Evolutionary conservation across 2,888 invertebrate genomes (phyloP).

Genomic region (Stomorhina lunata): DNA sequence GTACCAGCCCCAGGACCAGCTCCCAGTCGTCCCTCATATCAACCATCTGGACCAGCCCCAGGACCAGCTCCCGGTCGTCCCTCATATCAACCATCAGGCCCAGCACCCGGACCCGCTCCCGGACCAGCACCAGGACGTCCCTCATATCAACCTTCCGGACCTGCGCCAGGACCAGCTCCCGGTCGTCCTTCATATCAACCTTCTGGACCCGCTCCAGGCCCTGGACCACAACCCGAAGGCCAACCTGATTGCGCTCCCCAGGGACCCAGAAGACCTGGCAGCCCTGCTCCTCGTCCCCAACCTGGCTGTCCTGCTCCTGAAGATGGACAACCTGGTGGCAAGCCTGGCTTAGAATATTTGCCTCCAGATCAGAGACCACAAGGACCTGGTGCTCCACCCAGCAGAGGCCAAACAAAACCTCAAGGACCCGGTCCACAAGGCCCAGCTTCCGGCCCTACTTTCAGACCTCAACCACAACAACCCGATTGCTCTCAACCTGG

Average conservation of each 20-base stretch:
- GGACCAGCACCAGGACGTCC: neutral
- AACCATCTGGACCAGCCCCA: conserved; percentile 29
- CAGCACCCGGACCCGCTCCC: neutral
- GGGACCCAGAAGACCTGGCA: conserved; percentile 60
- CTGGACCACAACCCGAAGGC: conserved; percentile 64
- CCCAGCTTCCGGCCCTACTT: conserved; percentile 45
- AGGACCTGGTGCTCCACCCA: conserved; percentile 32
- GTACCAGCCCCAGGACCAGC: conserved; percentile 33
- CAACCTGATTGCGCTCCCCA: conserved; percentile 69
- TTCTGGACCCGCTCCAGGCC: conserved; percentile 60
- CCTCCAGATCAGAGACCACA: conserved; percentile 67
- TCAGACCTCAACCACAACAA: conserved; percentile 31
- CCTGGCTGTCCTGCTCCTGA: conserved; percentile 65
- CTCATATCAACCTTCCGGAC: conserved; percentile 8
- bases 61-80: conserved; percentile 18
- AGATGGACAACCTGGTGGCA: conserved; percentile 67
- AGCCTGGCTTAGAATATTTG: conserved; percentile 65
- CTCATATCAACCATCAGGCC: conserved; percentile 20
- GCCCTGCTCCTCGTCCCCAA: conserved; percentile 55
- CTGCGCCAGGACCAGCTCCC: conserved; percentile 56
- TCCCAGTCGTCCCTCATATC: conserved; percentile 30
- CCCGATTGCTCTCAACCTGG: conserved; percentile 48
- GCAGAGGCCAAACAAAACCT: conserved; percentile 6
- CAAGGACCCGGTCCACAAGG: conserved; percentile 42
- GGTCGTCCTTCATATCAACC: conserved; percentile 62